Evolutionary conservation across 2,888 invertebrate genomes (phyloP).

Genomic region (Meganola albula): DNA sequence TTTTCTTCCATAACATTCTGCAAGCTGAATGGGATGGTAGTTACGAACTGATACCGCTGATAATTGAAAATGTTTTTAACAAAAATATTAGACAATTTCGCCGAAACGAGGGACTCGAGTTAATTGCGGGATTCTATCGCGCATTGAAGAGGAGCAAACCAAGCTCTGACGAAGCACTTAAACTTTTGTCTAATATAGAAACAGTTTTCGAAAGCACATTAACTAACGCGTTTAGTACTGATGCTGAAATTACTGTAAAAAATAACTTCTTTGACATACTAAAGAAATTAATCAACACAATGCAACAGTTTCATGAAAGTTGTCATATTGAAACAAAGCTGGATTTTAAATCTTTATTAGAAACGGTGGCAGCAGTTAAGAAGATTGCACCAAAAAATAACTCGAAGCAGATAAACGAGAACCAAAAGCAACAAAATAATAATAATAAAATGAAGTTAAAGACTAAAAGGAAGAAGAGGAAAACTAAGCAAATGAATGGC

Average conservation of each 20-base stretch:
- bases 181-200: constrained; percentile 62
- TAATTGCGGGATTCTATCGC: constrained; percentile 81
- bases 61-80: constrained; percentile 80
- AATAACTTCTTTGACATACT: constrained; percentile 77
- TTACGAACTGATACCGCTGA: constrained; percentile 74
- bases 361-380: constrained; percentile 45
- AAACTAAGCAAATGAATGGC: constrained; percentile 45
- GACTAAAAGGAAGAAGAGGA: constrained; percentile 56
- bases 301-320: constrained; percentile 67
- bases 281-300: constrained; percentile 71
- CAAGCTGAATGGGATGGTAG: constrained; percentile 82
- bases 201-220: constrained; percentile 59
- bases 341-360: constrained; percentile 47
- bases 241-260: constrained; percentile 61
- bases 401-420: constrained; percentile 28
- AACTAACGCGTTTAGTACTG: constrained; percentile 49
- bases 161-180: constrained; percentile 40
- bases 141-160: constrained; percentile 73
- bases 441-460: constrained; percentile 30
- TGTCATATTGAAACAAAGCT: constrained; percentile 47
- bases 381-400: constrained; percentile 38
- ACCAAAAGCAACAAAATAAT: constrained; percentile 30
- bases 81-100: constrained; percentile 80
- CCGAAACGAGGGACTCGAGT: constrained; percentile 81
- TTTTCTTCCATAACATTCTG: constrained; percentile 81